Evolutionary conservation across 2,888 invertebrate species (phyloP).

Genomic region (Epiperipatus broadwayi): DNA sequence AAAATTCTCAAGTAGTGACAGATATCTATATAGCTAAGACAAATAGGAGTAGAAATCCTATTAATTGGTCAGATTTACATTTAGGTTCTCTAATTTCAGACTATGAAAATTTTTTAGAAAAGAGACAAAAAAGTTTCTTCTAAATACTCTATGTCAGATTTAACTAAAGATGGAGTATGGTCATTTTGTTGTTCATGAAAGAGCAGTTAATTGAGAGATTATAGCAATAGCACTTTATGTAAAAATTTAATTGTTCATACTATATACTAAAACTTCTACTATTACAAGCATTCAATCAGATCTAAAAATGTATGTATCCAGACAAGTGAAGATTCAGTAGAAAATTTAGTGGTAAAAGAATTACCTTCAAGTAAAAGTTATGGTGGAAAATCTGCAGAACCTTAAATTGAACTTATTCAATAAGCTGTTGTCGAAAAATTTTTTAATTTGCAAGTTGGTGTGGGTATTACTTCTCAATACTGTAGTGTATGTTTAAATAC

Average conservation of each 20-base stretch:
- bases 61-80: conserved; percentile 17
- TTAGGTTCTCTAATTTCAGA: conserved; percentile 17
- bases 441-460: conserved; percentile 13
- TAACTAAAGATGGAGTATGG: conserved; percentile 21
- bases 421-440: conserved; percentile 17
- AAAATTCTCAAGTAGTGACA: too few relatives aligned
- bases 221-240: conserved; percentile 22
- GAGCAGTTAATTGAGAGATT: conserved; percentile 18
- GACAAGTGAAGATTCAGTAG: too few relatives aligned
- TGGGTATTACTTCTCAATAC: conserved; percentile 51
- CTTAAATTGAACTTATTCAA: conserved; percentile 31
- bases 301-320: too few relatives aligned
- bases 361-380: conserved; percentile 44
- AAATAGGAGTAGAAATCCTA: conserved; percentile 17
- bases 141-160: conserved; percentile 26
- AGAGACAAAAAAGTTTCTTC: conserved; percentile 14
- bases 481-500: conserved; percentile 69
- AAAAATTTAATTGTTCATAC: conserved; percentile 24
- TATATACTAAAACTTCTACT: not conserved
- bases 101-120: conserved; percentile 17
- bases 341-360: conserved; percentile 3
- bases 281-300: too few relatives aligned
- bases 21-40: conserved; percentile 9
- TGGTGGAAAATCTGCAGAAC: conserved; percentile 47
- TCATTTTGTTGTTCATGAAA: conserved; percentile 17